Base-by-base conservation (phyloP, 2,888 invertebrate genomes). In the Acholoe squamosa region DNA sequence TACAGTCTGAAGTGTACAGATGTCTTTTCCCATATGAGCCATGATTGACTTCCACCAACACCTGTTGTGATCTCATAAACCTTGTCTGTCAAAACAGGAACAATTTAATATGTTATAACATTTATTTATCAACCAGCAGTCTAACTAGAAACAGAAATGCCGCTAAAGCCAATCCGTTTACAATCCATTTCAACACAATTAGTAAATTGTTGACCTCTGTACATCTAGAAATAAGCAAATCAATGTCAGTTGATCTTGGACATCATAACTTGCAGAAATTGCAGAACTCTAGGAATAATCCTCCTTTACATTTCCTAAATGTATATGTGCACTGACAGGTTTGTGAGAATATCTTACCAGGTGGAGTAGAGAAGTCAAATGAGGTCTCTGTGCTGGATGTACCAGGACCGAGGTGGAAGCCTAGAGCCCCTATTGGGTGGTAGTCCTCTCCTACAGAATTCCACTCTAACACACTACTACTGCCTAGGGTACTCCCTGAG, bases 351-450 rank as follows among this genome's bases (percentile, higher is more conserved):
- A 80, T 3, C 10, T 80, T 43, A 80, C 80, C 80, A 33, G 80
- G 43, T 22, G 14, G 80, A 19, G 22, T 0, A 19, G 80, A 80
- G 43, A 80, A 80, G 43, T 80, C 80, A 19, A 80, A 22, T 1
- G 19, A 0, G 0, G 80, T 43, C 33, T 43, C 12, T 22, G 19
- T 3, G 43, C 7, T 43, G 33, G 19, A 10, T 14, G 34, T 1
- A 34, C n/a, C 80, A 33, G 33, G 22, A 43, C 19, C 5, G 14
- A 80, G 14, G 7, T 12, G 43, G 33, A 80, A 80, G 34, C 80
- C 80, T 0, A 80, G 33, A 14, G 80, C 80, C 80, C 34, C 80
- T 33, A 80, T n/a, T n/a, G 80, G 80, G 43, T 80, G 33, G 43
- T 3, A 43, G 43, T 33, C 19, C 14, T 33, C 80, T 3, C n/a